A percentile compares a stretch with the other conserved stretches of the same genome.
These are phyloP conservation scores for Montifringilla adamsi DNA, from an alignment of 2,113 vertebrate species.

Conservation along the genomic window DNA sequence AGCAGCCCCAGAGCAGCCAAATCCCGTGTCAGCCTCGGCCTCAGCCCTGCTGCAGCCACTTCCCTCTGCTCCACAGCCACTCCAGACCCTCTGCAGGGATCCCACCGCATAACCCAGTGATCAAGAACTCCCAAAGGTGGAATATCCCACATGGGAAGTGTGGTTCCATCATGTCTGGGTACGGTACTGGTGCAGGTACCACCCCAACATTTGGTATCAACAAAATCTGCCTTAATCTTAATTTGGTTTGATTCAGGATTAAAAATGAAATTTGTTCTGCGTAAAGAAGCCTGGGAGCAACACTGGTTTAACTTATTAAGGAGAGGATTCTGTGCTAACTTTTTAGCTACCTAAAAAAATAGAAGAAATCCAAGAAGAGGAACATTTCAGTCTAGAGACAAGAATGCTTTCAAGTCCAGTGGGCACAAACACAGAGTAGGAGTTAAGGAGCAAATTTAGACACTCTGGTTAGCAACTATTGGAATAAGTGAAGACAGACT, in stretches of 20 bases:
- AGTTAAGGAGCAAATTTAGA: background rate
- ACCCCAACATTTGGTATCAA: accelerated
- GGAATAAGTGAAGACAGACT: background rate
- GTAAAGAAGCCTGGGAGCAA: background rate
- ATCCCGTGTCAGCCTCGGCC: accelerated
- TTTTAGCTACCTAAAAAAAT: background rate
- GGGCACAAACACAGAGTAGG: background rate
- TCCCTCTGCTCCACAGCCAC: background rate
- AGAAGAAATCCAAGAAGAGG: background rate
- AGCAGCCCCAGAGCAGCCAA: background rate
- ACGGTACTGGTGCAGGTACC: background rate
- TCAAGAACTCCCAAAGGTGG: background rate
- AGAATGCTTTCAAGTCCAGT: background rate
- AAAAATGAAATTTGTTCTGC: background rate
- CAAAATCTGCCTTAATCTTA: background rate
- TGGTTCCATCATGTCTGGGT: background rate
- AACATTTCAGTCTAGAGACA: background rate
- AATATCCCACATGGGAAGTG: background rate
- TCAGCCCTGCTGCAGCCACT: background rate
- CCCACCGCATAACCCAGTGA: background rate
- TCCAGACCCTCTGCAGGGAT: background rate
- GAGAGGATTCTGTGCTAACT: background rate
- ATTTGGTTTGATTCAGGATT: background rate
- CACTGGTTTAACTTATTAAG: background rate
- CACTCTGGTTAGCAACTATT: background rate